These are phyloP conservation scores for Hirudinaria manillensis DNA, from an alignment of 2,888 invertebrate species.

Conservation along the genomic window DNA sequence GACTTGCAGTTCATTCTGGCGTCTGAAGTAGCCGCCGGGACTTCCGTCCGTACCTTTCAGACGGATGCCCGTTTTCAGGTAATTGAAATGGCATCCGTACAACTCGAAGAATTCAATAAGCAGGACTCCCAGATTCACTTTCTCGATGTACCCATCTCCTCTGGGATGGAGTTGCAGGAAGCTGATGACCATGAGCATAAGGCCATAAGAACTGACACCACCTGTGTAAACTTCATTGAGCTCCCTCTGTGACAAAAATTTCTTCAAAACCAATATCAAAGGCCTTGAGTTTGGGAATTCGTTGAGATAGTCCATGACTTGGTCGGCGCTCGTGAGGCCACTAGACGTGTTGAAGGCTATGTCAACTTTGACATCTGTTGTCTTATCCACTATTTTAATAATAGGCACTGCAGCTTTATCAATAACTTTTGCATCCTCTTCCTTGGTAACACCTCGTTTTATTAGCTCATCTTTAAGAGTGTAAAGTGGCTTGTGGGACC, in stretches of 20 bases:
- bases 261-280: constrained; percentile 92
- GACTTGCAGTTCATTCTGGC: neutral
- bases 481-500: constrained; percentile 82
- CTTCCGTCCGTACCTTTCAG: constrained; percentile 2
- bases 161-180: constrained; percentile 65
- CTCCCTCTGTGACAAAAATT: constrained; percentile 93
- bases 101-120: constrained; percentile 94
- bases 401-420: constrained; percentile 98
- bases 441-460: constrained; percentile 80
- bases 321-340: constrained; percentile 90
- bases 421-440: constrained; percentile 75
- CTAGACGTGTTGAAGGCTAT: constrained; percentile 99
- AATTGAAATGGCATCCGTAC: constrained; percentile 86
- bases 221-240: constrained; percentile 99
- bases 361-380: constrained; percentile 82
- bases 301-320: constrained; percentile 60
- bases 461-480: constrained; percentile 84
- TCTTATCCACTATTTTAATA: constrained; percentile 86
- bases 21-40: constrained; percentile 13
- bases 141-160: constrained; percentile 26
- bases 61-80: constrained; percentile 79
- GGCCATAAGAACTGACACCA: constrained; percentile 95
- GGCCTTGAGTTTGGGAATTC: constrained; percentile 74
- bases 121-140: constrained; percentile 77
- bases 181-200: constrained; percentile 95